These are phyloP conservation scores for Clupea harengus DNA, from an alignment of 2,113 vertebrate species.

Conservation along the genomic window DNA sequence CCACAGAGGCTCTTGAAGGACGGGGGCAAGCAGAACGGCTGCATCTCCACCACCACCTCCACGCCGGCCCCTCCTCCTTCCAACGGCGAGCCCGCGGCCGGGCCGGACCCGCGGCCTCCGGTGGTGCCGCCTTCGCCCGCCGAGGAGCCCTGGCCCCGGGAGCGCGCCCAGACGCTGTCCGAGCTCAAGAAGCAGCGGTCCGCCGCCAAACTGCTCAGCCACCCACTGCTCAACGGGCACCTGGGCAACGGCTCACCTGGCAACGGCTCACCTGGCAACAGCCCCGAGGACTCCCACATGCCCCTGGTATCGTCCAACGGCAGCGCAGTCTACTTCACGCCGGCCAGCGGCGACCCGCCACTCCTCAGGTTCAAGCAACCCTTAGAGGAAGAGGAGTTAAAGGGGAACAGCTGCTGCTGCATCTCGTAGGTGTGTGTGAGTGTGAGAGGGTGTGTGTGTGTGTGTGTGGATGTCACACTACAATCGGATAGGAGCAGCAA, in stretches of 20 bases:
- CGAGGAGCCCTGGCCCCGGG: conserved; percentile 69
- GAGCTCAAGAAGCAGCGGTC: conserved; percentile 93
- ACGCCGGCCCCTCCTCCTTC: conserved; percentile 47
- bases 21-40: conserved; percentile 72
- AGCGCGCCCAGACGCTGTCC: conserved; percentile 87
- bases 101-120: conserved; percentile 20
- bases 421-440: conserved; percentile 75
- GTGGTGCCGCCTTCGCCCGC: conserved; percentile 42
- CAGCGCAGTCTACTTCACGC: conserved; percentile 86
- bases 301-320: conserved; percentile 90
- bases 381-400: conserved; percentile 85
- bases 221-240: conserved; percentile 86
- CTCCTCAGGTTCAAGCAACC: conserved; percentile 92
- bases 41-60: conserved; percentile 52
- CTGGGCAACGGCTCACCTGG: conserved; percentile 73
- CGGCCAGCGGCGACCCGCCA: conserved; percentile 90
- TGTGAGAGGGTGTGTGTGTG: neutral
- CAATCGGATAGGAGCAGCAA: neutral
- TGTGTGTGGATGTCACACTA: conserved; percentile 38
- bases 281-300: conserved; percentile 80
- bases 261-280: conserved; percentile 16
- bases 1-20: conserved; percentile 73
- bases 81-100: conserved; percentile 55
- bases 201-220: conserved; percentile 85
- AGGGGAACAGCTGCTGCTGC: conserved; percentile 85